A percentile compares a stretch with the other conserved stretches of the same genome.
phyloP scores from a whole-genome alignment of 2,113 vertebrate genomes.

The Opisthocomus hoazin region DNA sequence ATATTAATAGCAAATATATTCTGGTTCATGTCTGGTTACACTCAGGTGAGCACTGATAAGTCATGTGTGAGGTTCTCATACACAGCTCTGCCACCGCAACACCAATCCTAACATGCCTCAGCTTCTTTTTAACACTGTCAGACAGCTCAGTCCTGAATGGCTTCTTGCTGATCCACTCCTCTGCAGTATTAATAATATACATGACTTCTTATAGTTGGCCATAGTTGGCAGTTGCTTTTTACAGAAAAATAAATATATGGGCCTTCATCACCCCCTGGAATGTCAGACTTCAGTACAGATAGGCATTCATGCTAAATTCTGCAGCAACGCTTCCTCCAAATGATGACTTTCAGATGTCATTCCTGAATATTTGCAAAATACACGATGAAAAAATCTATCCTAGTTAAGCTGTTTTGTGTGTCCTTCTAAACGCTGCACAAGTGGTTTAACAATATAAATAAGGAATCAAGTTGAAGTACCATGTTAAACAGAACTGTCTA shows the following conservation, averaged over 20 bases:
- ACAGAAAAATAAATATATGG: not conserved
- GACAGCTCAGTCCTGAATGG: not conserved
- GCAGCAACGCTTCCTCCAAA: not conserved
- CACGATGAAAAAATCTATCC: not conserved
- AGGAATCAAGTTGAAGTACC: not conserved
- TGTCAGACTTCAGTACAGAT: not conserved
- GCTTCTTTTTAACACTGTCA: not conserved
- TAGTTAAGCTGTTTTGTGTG: not conserved
- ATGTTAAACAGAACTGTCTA: not conserved
- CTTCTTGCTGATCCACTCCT: not conserved
- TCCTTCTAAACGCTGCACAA: not conserved
- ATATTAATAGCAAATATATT: slow-evolving; percentile 32
- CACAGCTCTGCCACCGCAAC: not conserved
- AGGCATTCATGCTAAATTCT: not conserved
- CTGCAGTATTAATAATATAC: not conserved
- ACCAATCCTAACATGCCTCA: not conserved
- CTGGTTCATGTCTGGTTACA: slow-evolving; percentile 35
- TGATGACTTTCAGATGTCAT: not conserved
- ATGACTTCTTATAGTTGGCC: not conserved
- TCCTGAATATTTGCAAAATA: not conserved
- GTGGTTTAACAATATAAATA: not conserved
- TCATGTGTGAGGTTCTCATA: slow-evolving; percentile 1
- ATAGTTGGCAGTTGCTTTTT: not conserved
- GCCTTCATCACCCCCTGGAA: not conserved
- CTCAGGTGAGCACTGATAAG: slow-evolving; percentile 37